These are phyloP conservation scores for Lerista edwardsae DNA, from an alignment of 2,797 vertebrate species.

Conservation along the genomic window DNA sequence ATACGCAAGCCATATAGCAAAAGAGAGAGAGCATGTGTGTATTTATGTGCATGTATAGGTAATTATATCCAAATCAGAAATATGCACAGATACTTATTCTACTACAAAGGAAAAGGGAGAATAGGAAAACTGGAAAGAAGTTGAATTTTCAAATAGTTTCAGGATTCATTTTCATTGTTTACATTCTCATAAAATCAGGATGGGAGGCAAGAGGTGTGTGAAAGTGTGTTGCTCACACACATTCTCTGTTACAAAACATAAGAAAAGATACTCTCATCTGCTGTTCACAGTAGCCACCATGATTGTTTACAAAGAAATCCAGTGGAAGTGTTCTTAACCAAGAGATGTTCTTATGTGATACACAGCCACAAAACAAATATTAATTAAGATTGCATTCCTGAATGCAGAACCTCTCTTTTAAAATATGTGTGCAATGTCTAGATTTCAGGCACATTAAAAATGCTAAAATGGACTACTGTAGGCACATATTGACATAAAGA, in stretches of 20 bases:
- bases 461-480: not conserved
- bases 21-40: not conserved
- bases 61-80: not conserved
- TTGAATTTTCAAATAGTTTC: not conserved
- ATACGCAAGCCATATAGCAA: not conserved
- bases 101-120: not conserved
- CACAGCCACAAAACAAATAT: not conserved
- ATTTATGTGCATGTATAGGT: too few species aligned
- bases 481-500: not conserved
- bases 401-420: not conserved
- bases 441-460: not conserved
- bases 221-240: not conserved
- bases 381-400: not conserved
- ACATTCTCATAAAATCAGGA: not conserved
- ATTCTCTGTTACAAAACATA: not conserved
- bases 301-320: not conserved
- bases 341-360: too few species aligned
- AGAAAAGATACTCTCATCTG: not conserved
- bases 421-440: not conserved
- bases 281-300: not conserved
- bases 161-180: not conserved
- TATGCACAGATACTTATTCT: too few species aligned
- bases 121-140: not conserved
- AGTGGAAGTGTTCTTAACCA: too few species aligned
- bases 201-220: not conserved